Evolutionary conservation across 2,888 invertebrate genomes (phyloP).

Genomic region (Noctua comes): DNA sequence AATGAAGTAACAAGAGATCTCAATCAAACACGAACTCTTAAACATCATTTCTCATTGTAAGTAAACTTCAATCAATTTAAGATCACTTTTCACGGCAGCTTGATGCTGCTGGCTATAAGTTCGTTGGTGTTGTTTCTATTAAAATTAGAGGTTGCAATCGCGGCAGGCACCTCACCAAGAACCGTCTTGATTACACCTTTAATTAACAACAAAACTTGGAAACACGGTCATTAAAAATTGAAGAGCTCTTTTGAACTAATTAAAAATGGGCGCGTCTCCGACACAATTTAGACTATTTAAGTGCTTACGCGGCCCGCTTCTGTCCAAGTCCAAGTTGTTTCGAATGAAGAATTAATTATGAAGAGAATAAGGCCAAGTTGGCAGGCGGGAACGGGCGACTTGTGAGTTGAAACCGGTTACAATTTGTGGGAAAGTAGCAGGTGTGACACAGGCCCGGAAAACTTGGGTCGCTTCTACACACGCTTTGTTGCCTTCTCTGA

Average conservation of each 20-base stretch:
- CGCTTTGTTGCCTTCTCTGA: slow-evolving; percentile 88
- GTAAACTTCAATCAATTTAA: slow-evolving; percentile 60
- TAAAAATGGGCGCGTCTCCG: slow-evolving; percentile 88
- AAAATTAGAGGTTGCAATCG: slow-evolving; percentile 75
- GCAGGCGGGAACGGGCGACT: slow-evolving; percentile 79
- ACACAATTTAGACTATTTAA: slow-evolving; percentile 89
- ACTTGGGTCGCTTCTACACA: slow-evolving; percentile 83
- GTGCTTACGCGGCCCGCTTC: slow-evolving; percentile 86
- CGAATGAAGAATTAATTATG: slow-evolving; percentile 91
- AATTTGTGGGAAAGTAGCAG: slow-evolving; percentile 89
- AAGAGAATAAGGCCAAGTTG: slow-evolving; percentile 85
- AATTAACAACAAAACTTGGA: slow-evolving; percentile 82
- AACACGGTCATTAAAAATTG: slow-evolving; percentile 86
- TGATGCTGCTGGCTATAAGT: slow-evolving; percentile 47
- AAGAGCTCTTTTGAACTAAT: slow-evolving; percentile 86
- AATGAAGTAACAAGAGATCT: slow-evolving; percentile 42
- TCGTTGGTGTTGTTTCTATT: slow-evolving; percentile 63
- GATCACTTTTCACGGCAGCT: slow-evolving; percentile 56
- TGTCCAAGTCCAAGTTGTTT: slow-evolving; percentile 87
- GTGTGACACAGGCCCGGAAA: slow-evolving; percentile 83
- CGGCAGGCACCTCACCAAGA: slow-evolving; percentile 65
- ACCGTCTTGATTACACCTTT: slow-evolving; percentile 74
- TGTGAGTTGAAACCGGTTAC: slow-evolving; percentile 85
- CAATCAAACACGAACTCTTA: slow-evolving; percentile 49
- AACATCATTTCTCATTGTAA: slow-evolving; percentile 52